Evolutionary conservation across 2,888 invertebrate genomes (phyloP), one percentile per base, ranked within the genome.

Genomic region (Pemphredon lugubris): DNA sequence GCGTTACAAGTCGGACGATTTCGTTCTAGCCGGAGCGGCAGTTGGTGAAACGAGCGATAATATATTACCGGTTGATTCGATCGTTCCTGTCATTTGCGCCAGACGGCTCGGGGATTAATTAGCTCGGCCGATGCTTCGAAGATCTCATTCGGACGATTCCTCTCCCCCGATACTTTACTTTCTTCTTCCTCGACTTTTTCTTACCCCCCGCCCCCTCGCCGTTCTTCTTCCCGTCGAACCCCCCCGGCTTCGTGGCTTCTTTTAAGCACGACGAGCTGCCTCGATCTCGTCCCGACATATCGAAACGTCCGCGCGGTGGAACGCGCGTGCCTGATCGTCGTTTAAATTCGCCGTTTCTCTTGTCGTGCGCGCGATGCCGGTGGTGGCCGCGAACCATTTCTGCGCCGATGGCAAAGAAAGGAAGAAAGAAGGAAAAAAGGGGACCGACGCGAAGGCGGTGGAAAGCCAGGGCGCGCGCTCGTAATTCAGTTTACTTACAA

Each of bases 61-160:
- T 82, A 83, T 82, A 82, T 82, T 83, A 83, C 65, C 59, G 61
- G 58, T 47, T 54, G 76, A 83, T 81, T 60, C 72, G 81, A 82
- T 82, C 81, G 70, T 71, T 71, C 68, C 81, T 83, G 83, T 83
- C 81, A 82, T 81, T 82, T 74, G 73, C 74, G 67, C 76, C 53
- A 57, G 83, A 83, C 81, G 72, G 74, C 73, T 78, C 66, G 47
- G 63, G 75, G 83, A 83, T 82, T 82, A 82, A 82, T 82, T 82
- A 83, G 83, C 69, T 45, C 61, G 64, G 44, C 42, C 76, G 54
- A 75, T 83, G 76, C 66, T 48, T 53, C 50, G 63, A 75, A n/a
- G 77, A 80, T 82, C 70, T 71, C 79, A 66, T 79, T 68, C 74
- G 60, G 9, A 21, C 70, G 53, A 66, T 65, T 76, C 47, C 58